These are phyloP conservation scores for Euwallacea fornicatus DNA, from an alignment of 1,140 invertebrate genomes.

Conservation along the genomic window DNA sequence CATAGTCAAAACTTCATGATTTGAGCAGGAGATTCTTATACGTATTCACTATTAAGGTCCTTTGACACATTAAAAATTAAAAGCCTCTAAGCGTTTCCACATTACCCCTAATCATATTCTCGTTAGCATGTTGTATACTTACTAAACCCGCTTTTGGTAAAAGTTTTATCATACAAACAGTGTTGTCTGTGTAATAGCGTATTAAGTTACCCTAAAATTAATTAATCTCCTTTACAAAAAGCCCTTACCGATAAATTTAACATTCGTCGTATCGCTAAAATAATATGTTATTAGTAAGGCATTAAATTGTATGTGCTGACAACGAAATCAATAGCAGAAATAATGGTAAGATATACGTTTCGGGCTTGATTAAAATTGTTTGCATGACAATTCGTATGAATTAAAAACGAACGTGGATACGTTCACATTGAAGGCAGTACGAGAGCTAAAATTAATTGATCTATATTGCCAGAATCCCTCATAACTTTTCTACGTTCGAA, in stretches of 20 bases:
- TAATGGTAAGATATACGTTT: constrained; percentile 28
- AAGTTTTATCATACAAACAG: constrained; percentile 24
- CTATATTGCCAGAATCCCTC: too few species aligned
- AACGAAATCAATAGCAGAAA: constrained; percentile 34
- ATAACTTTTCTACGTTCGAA: too few species aligned
- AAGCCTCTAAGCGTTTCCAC: constrained; percentile 5
- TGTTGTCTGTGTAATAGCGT: constrained; percentile 23
- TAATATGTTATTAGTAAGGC: constrained; percentile 31
- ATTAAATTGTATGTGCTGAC: constrained; percentile 28
- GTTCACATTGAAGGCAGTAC: too few species aligned
- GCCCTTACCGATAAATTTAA: constrained; percentile 28
- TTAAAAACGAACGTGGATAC: constrained; percentile 31
- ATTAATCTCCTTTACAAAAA: constrained; percentile 31
- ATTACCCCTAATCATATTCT: constrained; percentile 16
- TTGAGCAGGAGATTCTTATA: too few species aligned
- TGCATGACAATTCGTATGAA: constrained; percentile 39
- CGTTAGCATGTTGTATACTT: constrained; percentile 23
- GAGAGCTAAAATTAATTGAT: too few species aligned
- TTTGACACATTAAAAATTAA: too few species aligned
- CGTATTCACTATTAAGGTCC: too few species aligned
- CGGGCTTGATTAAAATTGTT: constrained; percentile 41
- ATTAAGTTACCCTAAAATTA: constrained; percentile 27
- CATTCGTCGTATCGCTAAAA: constrained; percentile 27
- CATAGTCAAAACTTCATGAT: too few species aligned
- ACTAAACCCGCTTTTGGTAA: constrained; percentile 16